Percentiles rank a stretch among this genome's conserved stretches.
Evolutionary conservation across 2,888 invertebrate genomes (phyloP).

Genomic region (Eilema caniola): DNA sequence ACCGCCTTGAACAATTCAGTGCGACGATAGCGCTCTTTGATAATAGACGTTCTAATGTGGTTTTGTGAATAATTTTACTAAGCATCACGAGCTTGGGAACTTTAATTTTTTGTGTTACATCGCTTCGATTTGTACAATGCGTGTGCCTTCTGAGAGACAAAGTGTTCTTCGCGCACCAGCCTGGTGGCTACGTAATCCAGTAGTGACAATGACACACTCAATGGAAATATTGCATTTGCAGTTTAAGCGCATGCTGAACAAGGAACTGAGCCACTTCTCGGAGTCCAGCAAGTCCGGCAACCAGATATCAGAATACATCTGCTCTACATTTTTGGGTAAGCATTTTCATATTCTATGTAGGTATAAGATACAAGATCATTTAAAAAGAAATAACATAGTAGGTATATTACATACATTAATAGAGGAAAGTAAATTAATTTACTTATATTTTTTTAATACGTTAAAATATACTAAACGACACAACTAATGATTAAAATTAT

Average conservation of each 20-base stretch:
- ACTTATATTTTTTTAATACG: not conserved
- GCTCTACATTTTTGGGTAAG: slow-evolving; percentile 99
- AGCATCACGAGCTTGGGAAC: slow-evolving; percentile 42
- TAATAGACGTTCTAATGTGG: slow-evolving; percentile 65
- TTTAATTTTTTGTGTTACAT: slow-evolving; percentile 43
- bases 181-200: slow-evolving; percentile 75
- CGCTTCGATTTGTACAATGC: slow-evolving; percentile 75
- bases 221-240: slow-evolving; percentile 87
- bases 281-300: slow-evolving; percentile 99
- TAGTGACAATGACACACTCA: slow-evolving; percentile 77
- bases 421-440: not conserved
- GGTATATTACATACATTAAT: not conserved
- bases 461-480: no score
- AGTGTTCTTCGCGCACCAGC: slow-evolving; percentile 72
- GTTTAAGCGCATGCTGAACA: slow-evolving; percentile 99
- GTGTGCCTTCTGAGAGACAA: slow-evolving; percentile 80
- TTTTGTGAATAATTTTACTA: slow-evolving; percentile 39
- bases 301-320: slow-evolving; percentile 99
- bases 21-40: slow-evolving; percentile 72
- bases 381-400: not conserved
- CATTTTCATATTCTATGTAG: slow-evolving; percentile 28
- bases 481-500: no score
- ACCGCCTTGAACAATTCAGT: slow-evolving; percentile 67
- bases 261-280: slow-evolving; percentile 99
- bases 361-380: not conserved